Base-by-base conservation (phyloP, 2,888 invertebrate species). In the Dicranocentrus wangi region DNA sequence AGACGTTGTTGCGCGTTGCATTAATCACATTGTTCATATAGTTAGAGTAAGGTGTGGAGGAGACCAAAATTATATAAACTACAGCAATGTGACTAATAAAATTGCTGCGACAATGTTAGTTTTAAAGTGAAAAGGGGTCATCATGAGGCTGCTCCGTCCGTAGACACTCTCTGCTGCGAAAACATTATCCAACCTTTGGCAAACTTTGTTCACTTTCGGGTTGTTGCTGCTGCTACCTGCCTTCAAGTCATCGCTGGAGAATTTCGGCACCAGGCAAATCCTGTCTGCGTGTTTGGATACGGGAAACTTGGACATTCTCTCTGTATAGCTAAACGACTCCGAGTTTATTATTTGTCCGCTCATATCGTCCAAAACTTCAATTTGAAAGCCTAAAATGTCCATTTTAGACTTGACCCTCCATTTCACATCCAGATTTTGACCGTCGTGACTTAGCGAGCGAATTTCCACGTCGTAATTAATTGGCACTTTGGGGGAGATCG, bases 351-450 rank as follows among this genome's bases (percentile, higher is more conserved):
- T 66, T 19, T 78, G 80, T 17, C 83, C 69, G 5, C 71, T 39
- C 19, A 55, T 53, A 8, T 75, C 82, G 47, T 83, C 83, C 32
- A 81, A 55, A 0, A 84, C 68, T 19, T 72, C 71, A 2, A 85
- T 23, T 19, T 82, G 63, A 42, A 86, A 86, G 15, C 84, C 85
- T 8, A 85, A 78, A 51, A 86, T 83, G 58, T 86, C 86, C 82
- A 83, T 82, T 75, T 86, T 86, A 1, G 85, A 85, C 25, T 71
- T 73, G 32, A 86, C 86, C 75, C 85, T 79, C 86, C 86, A 86
- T 66, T 81, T 78, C n/a, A 86, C 63, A 63, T 85, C 83, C 10
- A 85, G n/a, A 21, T 76, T 71, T 1, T 63, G 53, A 1, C 83
- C 85, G 39, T 79, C 76, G 60, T 78, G 82, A 10, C 71, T 76